These are phyloP conservation scores for Homarus americanus DNA, from an alignment of 1,140 invertebrate genomes.

Conservation along the genomic window DNA sequence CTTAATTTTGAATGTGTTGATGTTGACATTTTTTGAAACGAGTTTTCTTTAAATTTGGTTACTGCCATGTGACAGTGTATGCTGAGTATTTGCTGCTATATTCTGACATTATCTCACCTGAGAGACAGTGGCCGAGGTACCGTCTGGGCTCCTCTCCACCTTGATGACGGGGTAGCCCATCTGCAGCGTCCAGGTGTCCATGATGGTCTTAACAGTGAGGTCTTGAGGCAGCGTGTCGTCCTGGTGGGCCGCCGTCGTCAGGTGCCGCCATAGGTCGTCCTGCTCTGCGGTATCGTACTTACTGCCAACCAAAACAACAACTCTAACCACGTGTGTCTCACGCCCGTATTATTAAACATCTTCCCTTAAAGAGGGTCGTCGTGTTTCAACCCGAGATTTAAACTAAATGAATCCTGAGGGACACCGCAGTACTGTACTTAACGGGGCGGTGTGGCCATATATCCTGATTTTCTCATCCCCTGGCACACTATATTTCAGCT, in stretches of 20 bases:
- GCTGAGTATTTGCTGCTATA: no score
- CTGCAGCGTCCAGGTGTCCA: constrained; percentile 67
- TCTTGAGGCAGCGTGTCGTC: constrained; percentile 21
- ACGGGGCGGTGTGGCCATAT: no score
- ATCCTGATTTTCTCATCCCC: no score
- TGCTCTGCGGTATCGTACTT: constrained; percentile 36
- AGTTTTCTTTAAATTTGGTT: neutral
- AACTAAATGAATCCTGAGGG: no score
- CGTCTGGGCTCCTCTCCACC: constrained; percentile 41
- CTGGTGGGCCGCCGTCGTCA: constrained; percentile 43
- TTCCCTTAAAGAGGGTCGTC: no score
- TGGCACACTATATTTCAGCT: no score
- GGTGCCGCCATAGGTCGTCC: constrained; percentile 50
- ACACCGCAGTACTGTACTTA: no score
- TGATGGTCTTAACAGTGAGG: constrained; percentile 56
- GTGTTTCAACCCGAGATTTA: no score
- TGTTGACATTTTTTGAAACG: neutral
- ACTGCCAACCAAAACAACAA: neutral
- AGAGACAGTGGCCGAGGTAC: constrained; percentile 38
- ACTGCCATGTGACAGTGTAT: neutral
- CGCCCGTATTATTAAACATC: no score
- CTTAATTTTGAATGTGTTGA: no score
- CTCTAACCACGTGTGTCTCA: no score
- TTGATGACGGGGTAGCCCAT: constrained; percentile 58
- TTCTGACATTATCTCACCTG: constrained; percentile 42